phyloP scores from a whole-genome alignment of 2,888 invertebrate species.

The Pemphredon lugubris region DNA sequence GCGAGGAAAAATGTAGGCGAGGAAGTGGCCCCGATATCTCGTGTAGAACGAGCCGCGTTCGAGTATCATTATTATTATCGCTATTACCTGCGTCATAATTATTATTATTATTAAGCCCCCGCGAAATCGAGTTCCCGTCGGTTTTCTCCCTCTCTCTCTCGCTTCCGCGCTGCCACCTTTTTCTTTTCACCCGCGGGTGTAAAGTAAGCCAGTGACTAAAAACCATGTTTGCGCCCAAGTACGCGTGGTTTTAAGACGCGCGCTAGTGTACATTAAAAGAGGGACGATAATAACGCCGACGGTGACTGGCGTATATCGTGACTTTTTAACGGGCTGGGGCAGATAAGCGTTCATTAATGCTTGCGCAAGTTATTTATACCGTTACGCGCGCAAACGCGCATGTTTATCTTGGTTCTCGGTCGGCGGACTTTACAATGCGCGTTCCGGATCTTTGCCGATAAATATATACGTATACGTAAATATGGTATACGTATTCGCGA shows the following conservation, averaged over 20 bases:
- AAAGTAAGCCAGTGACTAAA: too few relatives aligned
- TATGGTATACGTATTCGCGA: too few relatives aligned
- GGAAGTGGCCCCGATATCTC: slow-evolving; percentile 11
- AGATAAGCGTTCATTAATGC: slow-evolving; percentile 77
- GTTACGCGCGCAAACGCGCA: slow-evolving; percentile 67
- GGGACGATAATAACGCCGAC: slow-evolving; percentile 50
- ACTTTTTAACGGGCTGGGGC: slow-evolving; percentile 63
- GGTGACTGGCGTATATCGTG: slow-evolving; percentile 59
- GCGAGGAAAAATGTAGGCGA: slow-evolving; percentile 13
- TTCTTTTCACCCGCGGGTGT: background rate
- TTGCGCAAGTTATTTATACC: slow-evolving; percentile 77
- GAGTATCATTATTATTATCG: slow-evolving; percentile 10
- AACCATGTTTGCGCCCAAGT: slow-evolving; percentile 1
- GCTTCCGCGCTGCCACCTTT: background rate
- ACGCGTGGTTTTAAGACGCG: too few relatives aligned
- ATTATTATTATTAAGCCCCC: background rate
- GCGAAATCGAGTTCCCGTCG: background rate
- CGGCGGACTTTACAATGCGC: slow-evolving; percentile 61
- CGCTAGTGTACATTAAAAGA: slow-evolving; percentile 21
- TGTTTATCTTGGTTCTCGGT: slow-evolving; percentile 65
- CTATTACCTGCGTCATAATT: background rate
- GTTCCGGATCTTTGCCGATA: slow-evolving; percentile 50
- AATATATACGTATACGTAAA: slow-evolving; percentile 16
- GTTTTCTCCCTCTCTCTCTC: background rate
- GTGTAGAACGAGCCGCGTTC: slow-evolving; percentile 2